phyloP scores from a whole-genome alignment of 2,797 vertebrate species.

The Sparus aurata region DNA sequence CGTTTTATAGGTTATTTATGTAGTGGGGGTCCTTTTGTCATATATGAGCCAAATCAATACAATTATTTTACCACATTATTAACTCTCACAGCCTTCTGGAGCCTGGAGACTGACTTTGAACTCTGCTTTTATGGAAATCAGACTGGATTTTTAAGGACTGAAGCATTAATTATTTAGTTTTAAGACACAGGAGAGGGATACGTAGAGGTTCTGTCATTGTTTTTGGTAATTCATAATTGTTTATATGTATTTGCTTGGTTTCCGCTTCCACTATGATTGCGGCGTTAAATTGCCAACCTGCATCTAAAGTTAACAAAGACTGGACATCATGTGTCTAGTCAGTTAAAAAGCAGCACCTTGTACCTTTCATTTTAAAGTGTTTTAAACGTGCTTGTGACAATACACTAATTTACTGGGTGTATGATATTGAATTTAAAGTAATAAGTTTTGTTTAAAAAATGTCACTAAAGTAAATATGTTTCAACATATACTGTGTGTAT shows the following conservation, averaged over 20 bases:
- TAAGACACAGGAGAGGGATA: not conserved
- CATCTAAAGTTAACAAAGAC: not conserved
- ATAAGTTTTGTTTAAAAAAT: not conserved
- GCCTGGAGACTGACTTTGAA: not conserved
- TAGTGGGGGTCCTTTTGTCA: slow-evolving; percentile 23
- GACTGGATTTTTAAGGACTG: too few species aligned
- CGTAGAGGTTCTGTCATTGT: not conserved
- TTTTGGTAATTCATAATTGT: not conserved
- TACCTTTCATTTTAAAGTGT: not conserved
- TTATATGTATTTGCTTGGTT: not conserved
- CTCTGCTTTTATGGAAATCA: not conserved
- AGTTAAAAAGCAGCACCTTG: slow-evolving; percentile 16
- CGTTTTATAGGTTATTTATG: slow-evolving; percentile 54
- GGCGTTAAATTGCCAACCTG: not conserved
- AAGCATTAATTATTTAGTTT: not conserved
- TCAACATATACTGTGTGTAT: not conserved
- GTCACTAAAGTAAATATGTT: too few species aligned
- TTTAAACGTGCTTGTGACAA: not conserved
- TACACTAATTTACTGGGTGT: too few species aligned
- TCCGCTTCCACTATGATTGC: not conserved
- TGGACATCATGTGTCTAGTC: not conserved
- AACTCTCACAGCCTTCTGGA: slow-evolving; percentile 8
- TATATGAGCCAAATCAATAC: slow-evolving; percentile 9
- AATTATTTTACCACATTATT: slow-evolving; percentile 2
- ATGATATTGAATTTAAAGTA: not conserved